These are phyloP conservation scores for Lucilia cuprina DNA, from an alignment of 1,140 invertebrate genomes.

Conservation along the genomic window DNA sequence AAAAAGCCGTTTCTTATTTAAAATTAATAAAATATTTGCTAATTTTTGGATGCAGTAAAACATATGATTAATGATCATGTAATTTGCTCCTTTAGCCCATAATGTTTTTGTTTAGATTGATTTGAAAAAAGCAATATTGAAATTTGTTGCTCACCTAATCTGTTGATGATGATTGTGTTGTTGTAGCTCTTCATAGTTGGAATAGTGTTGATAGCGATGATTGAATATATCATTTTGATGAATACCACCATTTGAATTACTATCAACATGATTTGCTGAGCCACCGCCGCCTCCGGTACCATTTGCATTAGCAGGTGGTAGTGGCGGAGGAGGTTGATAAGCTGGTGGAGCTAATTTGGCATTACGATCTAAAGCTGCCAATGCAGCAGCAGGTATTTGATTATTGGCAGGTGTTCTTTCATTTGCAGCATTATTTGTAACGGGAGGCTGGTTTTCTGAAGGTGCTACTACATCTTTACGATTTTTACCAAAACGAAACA, in stretches of 20 bases:
- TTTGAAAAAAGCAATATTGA: background rate
- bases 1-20: no score
- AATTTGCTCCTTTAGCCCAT: background rate
- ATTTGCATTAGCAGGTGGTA: constrained; percentile 52
- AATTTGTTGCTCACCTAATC: constrained; percentile 51
- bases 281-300: constrained; percentile 31
- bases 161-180: constrained; percentile 69
- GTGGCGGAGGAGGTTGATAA: constrained; percentile 58
- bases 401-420: constrained; percentile 41
- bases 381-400: constrained; percentile 52
- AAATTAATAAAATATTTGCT: background rate
- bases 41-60: background rate
- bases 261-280: constrained; percentile 1
- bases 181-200: constrained; percentile 81
- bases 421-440: constrained; percentile 47
- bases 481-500: constrained; percentile 84
- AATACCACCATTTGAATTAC: constrained; percentile 50
- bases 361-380: constrained; percentile 56
- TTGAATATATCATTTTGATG: constrained; percentile 63
- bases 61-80: background rate
- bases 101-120: background rate
- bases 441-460: constrained; percentile 61
- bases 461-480: constrained; percentile 69
- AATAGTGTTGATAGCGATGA: constrained; percentile 75
- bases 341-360: constrained; percentile 51